phyloP scores from a whole-genome alignment of 2,797 vertebrate species.

The Poeciliopsis turneri region DNA sequence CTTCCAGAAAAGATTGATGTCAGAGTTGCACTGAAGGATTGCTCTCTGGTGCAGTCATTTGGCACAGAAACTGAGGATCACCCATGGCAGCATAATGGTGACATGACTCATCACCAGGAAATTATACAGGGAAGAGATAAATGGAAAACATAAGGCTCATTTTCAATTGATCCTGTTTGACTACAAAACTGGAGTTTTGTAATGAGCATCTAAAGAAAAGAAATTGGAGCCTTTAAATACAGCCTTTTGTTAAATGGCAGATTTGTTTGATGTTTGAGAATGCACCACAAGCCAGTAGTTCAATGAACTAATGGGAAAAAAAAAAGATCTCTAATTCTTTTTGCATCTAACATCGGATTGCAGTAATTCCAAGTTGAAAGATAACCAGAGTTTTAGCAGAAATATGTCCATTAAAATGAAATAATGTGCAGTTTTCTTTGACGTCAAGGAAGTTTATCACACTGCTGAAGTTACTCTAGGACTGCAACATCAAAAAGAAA shows the following conservation, averaged over 20 bases:
- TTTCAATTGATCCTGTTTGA: slow-evolving; percentile 57
- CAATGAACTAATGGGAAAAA: slow-evolving; percentile 41
- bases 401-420: slow-evolving; percentile 38
- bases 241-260: slow-evolving; percentile 19
- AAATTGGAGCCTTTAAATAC: slow-evolving; percentile 39
- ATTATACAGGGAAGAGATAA: slow-evolving; percentile 61
- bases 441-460: slow-evolving; percentile 36
- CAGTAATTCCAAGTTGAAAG: slow-evolving; percentile 22
- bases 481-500: slow-evolving; percentile 49
- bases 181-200: slow-evolving; percentile 19
- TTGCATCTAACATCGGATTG: slow-evolving; percentile 14
- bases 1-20: slow-evolving; percentile 73
- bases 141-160: slow-evolving; percentile 59
- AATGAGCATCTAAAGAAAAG: slow-evolving; percentile 42
- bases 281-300: slow-evolving; percentile 40
- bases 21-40: slow-evolving; percentile 64
- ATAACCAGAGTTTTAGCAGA: slow-evolving; percentile 61
- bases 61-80: slow-evolving; percentile 68
- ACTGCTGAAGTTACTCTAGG: slow-evolving; percentile 15
- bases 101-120: slow-evolving; percentile 65
- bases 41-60: slow-evolving; percentile 69
- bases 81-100: slow-evolving; percentile 64
- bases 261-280: slow-evolving; percentile 47
- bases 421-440: slow-evolving; percentile 28
- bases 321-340: slow-evolving; percentile 37